Evolutionary conservation across 2,797 vertebrate genomes (phyloP), one percentile per base, ranked within the genome.

Genomic region (Miichthys miiuy): DNA sequence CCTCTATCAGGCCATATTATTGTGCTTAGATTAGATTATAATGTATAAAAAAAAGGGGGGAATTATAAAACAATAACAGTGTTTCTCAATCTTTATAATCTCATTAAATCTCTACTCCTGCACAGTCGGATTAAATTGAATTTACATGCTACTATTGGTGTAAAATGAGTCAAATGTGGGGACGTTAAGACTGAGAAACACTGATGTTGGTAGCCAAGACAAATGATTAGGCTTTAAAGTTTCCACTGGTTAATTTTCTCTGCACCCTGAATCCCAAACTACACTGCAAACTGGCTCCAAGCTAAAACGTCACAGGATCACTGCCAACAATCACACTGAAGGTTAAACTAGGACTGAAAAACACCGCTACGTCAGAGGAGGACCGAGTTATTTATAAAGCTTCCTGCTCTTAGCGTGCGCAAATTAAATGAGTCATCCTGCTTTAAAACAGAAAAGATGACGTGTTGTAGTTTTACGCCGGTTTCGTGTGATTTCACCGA

Each of bases 241-340:
- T 52, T 69, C 47, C 58, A 27, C 62, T 3, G 3, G 68, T 83
- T 83, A 72, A 75, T 79, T 57, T 66, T 74, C 60, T 80, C 73
- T 68, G 70, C 72, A 81, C 61, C 67, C n/a, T 44, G 68, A 83
- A 79, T 62, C 50, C 90, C 87, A 91, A 91, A 92, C 90, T 90
- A 80, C 74, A 90, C 87, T 90, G 91, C 90, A 91, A 93, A 91
- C 79, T 46, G 67, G 10, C 11, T 54, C 9, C 42, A 63, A 60
- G 30, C 1, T 13, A 21, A 13, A 13, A 13, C 11, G 25, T 8
- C 54, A 44, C 20, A 50, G 16, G 41, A 1, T 27, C 14, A n/a
- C 51, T 27, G 17, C n/a, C 2, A 55, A 14, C 20, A 55, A 6
- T 20, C 12, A 18, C 7, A 5, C 56, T 1, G 23, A 46, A 20